Percentiles rank a stretch among this genome's conserved stretches.
Conservation (phyloP, 2,888 invertebrate genomes). For the Adineta ricciae region DNA sequence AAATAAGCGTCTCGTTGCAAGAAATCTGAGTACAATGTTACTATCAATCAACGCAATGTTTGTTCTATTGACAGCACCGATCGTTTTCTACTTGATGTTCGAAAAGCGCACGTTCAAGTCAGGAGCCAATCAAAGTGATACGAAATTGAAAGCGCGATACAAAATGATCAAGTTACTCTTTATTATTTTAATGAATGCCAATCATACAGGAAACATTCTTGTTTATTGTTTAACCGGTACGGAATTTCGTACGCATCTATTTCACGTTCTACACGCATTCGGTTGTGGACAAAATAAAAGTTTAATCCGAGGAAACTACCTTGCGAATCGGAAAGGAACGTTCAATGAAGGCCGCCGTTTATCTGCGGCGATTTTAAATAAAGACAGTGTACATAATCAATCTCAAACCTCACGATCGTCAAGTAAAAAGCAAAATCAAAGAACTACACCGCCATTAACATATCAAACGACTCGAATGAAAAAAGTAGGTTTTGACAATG, state of each 20-base stretch:
- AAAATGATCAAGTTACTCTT: conserved; percentile 6
- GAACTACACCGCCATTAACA: neutral
- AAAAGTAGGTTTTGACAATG: neutral
- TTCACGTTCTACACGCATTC: neutral
- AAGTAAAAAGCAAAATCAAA: neutral
- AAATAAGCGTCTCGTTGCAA: conserved; percentile 15
- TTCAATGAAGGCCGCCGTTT: neutral
- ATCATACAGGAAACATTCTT: conserved; percentile 3
- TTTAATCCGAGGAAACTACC: neutral
- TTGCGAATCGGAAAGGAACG: neutral
- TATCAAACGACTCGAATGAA: neutral
- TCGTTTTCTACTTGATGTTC: conserved; percentile 20
- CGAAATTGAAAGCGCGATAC: neutral
- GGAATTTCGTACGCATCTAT: conserved; percentile 7
- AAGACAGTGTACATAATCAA: neutral
- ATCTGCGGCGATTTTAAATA: neutral
- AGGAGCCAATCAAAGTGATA: neutral
- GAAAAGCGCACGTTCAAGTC: neutral
- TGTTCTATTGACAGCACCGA: neutral
- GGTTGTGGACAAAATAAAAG: neutral
- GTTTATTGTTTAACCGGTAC: conserved; percentile 16
- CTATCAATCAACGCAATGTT: conserved; percentile 2
- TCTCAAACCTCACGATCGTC: neutral
- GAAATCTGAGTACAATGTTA: conserved; percentile 20
- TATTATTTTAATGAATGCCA: conserved; percentile 21